A percentile compares a stretch with the other conserved stretches of the same genome.
Conservation (phyloP, 2,797 vertebrate species). For the Jordanella pulchra region DNA sequence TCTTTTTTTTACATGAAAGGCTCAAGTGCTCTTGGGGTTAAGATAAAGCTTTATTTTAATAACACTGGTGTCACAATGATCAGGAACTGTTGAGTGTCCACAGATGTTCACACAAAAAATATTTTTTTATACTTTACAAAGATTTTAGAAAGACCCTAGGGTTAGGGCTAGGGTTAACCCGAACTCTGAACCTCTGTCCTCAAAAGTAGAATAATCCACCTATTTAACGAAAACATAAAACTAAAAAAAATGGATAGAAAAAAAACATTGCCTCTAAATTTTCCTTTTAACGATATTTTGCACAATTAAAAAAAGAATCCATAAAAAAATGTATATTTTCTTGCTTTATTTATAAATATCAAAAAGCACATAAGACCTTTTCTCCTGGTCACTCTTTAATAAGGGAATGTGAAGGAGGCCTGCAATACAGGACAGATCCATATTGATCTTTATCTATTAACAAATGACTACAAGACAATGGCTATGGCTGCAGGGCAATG, state of each 20-base stretch:
- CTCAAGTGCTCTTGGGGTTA: conserved; percentile 38
- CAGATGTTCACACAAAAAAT: conserved; percentile 30
- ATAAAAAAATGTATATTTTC: neutral
- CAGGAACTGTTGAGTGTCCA: conserved; percentile 12
- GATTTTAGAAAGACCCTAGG: no score
- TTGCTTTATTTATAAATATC: no score
- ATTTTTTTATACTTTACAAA: conserved; percentile 1
- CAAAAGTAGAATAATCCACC: neutral
- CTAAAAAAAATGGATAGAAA: no score
- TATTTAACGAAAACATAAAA: no score
- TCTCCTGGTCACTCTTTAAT: neutral
- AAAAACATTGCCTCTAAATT: no score
- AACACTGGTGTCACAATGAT: conserved; percentile 38
- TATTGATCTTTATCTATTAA: neutral
- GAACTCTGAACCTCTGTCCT: neutral
- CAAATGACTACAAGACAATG: neutral
- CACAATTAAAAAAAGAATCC: neutral
- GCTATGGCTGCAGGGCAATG: neutral
- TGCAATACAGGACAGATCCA: neutral
- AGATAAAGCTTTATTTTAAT: conserved; percentile 38
- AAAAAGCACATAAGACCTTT: no score
- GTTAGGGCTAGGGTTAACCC: no score
- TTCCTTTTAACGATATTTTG: neutral
- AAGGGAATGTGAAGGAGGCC: neutral
- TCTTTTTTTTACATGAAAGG: conserved; percentile 33